Evolutionary conservation across 1,140 invertebrate species (phyloP).

Genomic region (Helicorthomorpha holstii): DNA sequence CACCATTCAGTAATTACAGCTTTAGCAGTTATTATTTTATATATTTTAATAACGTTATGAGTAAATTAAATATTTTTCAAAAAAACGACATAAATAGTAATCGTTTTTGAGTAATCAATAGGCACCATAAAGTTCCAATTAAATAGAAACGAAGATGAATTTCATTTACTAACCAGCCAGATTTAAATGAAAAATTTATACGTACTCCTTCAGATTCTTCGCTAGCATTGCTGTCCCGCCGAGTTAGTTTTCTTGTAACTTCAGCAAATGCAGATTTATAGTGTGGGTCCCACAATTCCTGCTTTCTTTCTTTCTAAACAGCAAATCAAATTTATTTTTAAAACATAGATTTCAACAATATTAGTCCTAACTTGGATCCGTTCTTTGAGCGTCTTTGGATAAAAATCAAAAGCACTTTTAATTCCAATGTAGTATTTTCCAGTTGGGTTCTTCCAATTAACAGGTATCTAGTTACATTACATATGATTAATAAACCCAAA

Average conservation of each 20-base stretch:
- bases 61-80: no score
- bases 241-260: constrained; percentile 41
- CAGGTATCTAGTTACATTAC: constrained; percentile 47
- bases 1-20: no score
- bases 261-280: constrained; percentile 65
- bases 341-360: no score
- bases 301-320: constrained; percentile 51
- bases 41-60: no score
- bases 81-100: no score
- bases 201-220: background rate
- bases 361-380: constrained; percentile 46
- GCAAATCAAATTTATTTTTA: constrained; percentile 2
- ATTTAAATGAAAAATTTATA: no score
- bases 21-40: no score
- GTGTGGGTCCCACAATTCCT: constrained; percentile 64
- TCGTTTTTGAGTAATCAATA: no score
- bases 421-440: constrained; percentile 65
- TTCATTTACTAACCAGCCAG: no score
- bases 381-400: constrained; percentile 64
- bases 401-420: constrained; percentile 70
- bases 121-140: no score
- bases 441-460: constrained; percentile 61
- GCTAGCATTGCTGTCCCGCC: no score
- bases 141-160: no score
- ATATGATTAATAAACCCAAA: constrained; percentile 7